phyloP scores from a whole-genome alignment of 1,140 invertebrate species.

The Bactericera cockerelli region DNA sequence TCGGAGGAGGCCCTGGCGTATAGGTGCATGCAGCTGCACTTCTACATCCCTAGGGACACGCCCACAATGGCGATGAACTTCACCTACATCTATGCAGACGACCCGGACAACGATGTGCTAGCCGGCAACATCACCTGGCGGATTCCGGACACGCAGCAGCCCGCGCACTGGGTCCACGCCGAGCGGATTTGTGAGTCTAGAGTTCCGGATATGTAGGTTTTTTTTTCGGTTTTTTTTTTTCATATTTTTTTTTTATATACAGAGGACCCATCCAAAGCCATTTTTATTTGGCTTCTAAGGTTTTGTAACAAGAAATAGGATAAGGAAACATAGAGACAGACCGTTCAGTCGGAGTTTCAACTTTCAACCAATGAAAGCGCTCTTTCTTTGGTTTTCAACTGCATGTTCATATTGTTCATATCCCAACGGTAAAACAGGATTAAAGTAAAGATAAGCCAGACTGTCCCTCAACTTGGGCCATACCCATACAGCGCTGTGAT shows the following conservation, averaged over 20 bases:
- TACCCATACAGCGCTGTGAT: no score
- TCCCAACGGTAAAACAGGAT: no score
- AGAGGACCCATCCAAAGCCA: no score
- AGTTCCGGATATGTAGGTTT: background rate
- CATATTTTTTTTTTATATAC: no score
- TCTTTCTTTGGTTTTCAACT: background rate
- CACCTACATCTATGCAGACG: slow-evolving; percentile 65
- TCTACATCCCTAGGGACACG: slow-evolving; percentile 36
- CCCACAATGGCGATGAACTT: slow-evolving; percentile 64
- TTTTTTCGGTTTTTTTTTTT: background rate
- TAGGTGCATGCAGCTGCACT: slow-evolving; percentile 63
- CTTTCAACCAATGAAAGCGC: no score
- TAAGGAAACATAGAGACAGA: background rate
- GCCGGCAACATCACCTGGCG: slow-evolving; percentile 72
- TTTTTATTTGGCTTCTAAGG: no score
- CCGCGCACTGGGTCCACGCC: slow-evolving; percentile 68
- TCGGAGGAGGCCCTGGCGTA: slow-evolving; percentile 66
- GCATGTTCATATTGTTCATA: no score
- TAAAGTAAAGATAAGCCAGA: no score
- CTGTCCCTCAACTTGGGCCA: no score
- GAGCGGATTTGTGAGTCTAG: slow-evolving; percentile 58
- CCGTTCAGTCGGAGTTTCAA: no score
- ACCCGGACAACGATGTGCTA: slow-evolving; percentile 59
- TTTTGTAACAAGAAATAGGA: no score
- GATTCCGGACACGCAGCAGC: slow-evolving; percentile 48